Conservation (phyloP, 2,888 invertebrate species). For the Acleris sparsana region DNA sequence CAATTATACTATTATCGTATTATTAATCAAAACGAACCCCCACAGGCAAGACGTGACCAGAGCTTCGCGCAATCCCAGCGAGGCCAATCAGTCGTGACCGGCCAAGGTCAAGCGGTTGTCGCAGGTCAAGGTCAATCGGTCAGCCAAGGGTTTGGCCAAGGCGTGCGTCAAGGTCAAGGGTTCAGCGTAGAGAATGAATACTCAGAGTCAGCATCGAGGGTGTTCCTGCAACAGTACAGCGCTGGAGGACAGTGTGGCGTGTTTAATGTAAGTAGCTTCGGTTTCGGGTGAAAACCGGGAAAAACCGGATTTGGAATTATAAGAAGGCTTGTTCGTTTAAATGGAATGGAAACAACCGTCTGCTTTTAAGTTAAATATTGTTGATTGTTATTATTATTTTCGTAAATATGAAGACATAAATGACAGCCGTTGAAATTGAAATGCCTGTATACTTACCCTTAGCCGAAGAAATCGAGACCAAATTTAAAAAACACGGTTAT, state of each 20-base stretch:
- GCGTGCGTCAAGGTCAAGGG: slow-evolving; percentile 44
- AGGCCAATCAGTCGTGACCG: slow-evolving; percentile 9
- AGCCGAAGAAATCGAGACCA: too few species aligned
- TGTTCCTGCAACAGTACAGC: slow-evolving; percentile 60
- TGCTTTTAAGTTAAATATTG: too few species aligned
- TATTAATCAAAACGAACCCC: not conserved
- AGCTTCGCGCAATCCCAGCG: slow-evolving; percentile 13
- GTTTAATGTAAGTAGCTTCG: slow-evolving; percentile 63
- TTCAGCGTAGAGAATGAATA: slow-evolving; percentile 56
- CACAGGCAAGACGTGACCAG: slow-evolving; percentile 32
- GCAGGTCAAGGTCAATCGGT: slow-evolving; percentile 42
- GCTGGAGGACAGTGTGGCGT: slow-evolving; percentile 68
- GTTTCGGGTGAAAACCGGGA: too few species aligned
- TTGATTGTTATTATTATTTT: too few species aligned
- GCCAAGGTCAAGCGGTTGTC: slow-evolving; percentile 6
- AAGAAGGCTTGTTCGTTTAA: too few species aligned
- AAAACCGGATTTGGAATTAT: too few species aligned
- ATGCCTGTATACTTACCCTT: too few species aligned
- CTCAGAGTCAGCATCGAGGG: slow-evolving; percentile 59
- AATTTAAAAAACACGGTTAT: too few species aligned
- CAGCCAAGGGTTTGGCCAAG: slow-evolving; percentile 42
- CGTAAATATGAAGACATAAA: too few species aligned
- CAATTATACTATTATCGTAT: too few species aligned
- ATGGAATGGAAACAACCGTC: too few species aligned
- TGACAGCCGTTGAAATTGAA: too few species aligned